Base-by-base conservation (phyloP, 2,113 vertebrate species). In the Apteryx mantelli region DNA sequence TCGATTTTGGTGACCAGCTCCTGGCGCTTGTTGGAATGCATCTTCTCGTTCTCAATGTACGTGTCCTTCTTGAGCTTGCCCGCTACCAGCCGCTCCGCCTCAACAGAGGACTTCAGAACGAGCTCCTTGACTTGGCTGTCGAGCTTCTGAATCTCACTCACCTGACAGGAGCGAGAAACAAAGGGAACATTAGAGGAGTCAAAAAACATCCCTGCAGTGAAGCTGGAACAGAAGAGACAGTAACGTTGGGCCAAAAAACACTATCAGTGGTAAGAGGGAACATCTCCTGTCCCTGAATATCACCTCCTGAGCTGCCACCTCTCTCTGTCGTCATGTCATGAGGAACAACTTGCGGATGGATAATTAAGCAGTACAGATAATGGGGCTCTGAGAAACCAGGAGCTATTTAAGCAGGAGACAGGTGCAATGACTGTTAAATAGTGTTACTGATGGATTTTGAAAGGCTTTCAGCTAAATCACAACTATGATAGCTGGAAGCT, bases 1-100 rank as follows among this genome's bases (percentile, higher is more conserved):
- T 99, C 99, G 0, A 99, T 99, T 97, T 99, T 99, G 93, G 98
- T 93, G 91, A 99, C 98, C 74, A 99, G 98, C 97, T 99, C 99
- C 94, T 99, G 99, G 40, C 99, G 99, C 98, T 98, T 99, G 97
- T 94, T 94, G 20, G 98, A 98, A 97, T 99, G 98, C 63, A 97
- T 98, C 98, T 99, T 99, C 97, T 99, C 99, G 0, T 98, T 99
- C 93, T 99, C 99, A 0, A 99, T 98, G 97, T 99, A 99, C 0
- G 99, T 98, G 91, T 99, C 99, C 97, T 99, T 99, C 98, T 99
- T 99, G 61, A 99, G 98, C 93, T 99, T 99, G 40, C 99, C 99
- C 0, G 99, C 99, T 56, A 99, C 99, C 96, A 99, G 98, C 15
- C 99, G 98, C 97, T 99, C 99, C 0, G 99, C 99, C 96, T 99